Conservation (phyloP, 2,113 vertebrate species). For the Girardinichthys multiradiatus region DNA sequence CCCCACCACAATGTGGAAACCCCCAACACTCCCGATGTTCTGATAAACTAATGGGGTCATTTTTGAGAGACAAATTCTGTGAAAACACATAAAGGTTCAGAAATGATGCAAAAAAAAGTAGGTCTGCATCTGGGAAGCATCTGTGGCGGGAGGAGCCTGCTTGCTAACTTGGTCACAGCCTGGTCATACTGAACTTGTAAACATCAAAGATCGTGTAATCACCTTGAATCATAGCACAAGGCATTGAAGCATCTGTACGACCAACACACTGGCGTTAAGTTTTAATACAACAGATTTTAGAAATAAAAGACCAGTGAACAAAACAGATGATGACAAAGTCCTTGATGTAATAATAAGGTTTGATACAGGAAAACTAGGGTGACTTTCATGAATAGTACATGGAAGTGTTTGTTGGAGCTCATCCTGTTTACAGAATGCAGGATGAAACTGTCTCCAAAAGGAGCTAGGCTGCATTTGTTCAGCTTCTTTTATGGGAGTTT, state of each 20-base stretch:
- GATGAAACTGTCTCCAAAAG: neutral
- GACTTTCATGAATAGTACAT: slow-evolving; percentile 19
- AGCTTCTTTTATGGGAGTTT: too few species aligned
- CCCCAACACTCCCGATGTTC: neutral
- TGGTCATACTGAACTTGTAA: neutral
- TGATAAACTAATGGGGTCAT: slow-evolving; percentile 62
- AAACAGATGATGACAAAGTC: neutral
- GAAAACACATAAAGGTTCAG: slow-evolving; percentile 10
- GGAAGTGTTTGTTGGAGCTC: neutral
- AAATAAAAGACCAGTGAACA: slow-evolving; percentile 16
- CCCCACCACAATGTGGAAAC: neutral
- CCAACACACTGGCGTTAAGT: slow-evolving; percentile 33
- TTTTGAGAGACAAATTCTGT: slow-evolving; percentile 41
- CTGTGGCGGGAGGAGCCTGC: slow-evolving; percentile 35
- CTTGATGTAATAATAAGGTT: slow-evolving; percentile 39
- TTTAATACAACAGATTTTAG: slow-evolving; percentile 37
- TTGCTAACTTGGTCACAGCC: slow-evolving; percentile 13
- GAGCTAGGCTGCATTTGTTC: neutral
- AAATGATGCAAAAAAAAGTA: slow-evolving; percentile 22
- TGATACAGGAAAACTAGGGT: slow-evolving; percentile 25
- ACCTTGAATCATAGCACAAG: slow-evolving; percentile 13
- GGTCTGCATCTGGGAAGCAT: slow-evolving; percentile 38
- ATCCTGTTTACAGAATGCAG: slow-evolving; percentile 3
- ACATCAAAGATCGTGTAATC: slow-evolving; percentile 42
- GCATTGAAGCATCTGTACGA: neutral